phyloP scores from a whole-genome alignment of 2,113 vertebrate genomes.

The Pelvicachromis taeniatus region DNA sequence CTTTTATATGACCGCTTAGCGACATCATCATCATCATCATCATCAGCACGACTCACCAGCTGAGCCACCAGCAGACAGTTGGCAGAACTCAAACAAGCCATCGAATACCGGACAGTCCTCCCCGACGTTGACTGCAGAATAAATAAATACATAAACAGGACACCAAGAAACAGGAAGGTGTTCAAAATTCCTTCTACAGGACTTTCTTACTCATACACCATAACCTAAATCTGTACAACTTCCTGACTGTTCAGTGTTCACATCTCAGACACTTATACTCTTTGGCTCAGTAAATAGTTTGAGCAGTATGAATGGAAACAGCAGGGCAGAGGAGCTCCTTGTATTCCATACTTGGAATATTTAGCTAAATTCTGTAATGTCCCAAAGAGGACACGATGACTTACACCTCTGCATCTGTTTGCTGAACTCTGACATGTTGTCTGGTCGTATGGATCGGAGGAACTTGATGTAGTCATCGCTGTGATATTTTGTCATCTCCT shows the following conservation, averaged over 20 bases:
- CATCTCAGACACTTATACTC: not conserved
- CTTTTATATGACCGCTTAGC: not conserved
- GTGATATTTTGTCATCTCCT: conserved; percentile 99
- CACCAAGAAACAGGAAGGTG: not conserved
- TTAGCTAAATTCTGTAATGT: not conserved
- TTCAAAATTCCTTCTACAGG: not conserved
- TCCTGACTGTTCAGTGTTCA: not conserved
- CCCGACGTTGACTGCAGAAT: conserved; percentile 87
- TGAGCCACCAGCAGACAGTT: conserved; percentile 91
- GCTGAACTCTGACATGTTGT: conserved; percentile 98
- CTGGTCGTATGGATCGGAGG: conserved; percentile 88
- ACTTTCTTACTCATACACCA: not conserved
- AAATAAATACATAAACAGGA: not conserved
- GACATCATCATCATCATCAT: not conserved
- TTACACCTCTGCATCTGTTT: conserved; percentile 98
- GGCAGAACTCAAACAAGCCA: conserved; percentile 94
- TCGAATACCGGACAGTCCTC: conserved; percentile 97
- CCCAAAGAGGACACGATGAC: conserved; percentile 9
- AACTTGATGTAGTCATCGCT: conserved; percentile 98
- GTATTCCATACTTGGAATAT: not conserved
- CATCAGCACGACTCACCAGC: conserved; percentile 80
- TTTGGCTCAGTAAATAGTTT: not conserved
- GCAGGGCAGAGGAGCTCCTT: not conserved
- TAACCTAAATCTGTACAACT: not conserved
- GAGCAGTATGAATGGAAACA: not conserved